These are phyloP conservation scores for Halictus rubicundus DNA, from an alignment of 1,140 invertebrate genomes.

Conservation along the genomic window DNA sequence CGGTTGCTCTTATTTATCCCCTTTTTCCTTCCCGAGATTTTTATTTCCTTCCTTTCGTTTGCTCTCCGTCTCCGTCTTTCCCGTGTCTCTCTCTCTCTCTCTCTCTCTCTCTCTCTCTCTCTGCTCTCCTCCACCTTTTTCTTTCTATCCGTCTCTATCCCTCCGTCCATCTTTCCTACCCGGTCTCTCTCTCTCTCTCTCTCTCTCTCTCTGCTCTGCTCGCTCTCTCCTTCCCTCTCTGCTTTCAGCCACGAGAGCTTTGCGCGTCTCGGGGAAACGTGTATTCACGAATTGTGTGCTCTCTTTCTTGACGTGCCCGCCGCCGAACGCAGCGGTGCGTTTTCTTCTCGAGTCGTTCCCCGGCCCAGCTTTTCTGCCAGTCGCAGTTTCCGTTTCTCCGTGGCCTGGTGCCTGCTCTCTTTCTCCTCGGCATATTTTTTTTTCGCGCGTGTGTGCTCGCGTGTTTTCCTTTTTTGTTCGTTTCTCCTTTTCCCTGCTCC, in stretches of 20 bases:
- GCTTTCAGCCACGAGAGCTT: constrained; percentile 26
- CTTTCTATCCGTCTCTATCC: neutral
- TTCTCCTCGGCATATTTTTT: constrained; percentile 33
- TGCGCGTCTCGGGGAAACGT: constrained; percentile 39
- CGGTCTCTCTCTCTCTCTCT: neutral
- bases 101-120: neutral
- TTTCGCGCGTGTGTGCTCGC: neutral
- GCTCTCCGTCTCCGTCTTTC: constrained; percentile 5
- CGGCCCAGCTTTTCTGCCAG: constrained; percentile 55
- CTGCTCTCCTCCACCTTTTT: constrained; percentile 16
- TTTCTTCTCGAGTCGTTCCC: constrained; percentile 57
- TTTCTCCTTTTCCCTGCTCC: constrained; percentile 18
- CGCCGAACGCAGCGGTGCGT: constrained; percentile 54
- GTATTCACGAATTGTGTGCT: constrained; percentile 40
- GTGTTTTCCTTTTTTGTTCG: neutral
- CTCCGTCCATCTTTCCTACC: constrained; percentile 8
- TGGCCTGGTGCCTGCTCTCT: constrained; percentile 43
- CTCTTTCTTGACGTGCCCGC: constrained; percentile 25
- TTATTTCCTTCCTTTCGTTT: constrained; percentile 20
- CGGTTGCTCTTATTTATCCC: neutral
- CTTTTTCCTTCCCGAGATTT: constrained; percentile 4
- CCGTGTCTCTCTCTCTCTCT: neutral
- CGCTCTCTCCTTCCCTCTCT: constrained; percentile 1
- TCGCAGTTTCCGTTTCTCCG: constrained; percentile 47
- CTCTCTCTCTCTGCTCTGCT: no score